These are phyloP conservation scores for Aricia artaxerxes DNA, from an alignment of 2,888 invertebrate species.

Conservation along the genomic window DNA sequence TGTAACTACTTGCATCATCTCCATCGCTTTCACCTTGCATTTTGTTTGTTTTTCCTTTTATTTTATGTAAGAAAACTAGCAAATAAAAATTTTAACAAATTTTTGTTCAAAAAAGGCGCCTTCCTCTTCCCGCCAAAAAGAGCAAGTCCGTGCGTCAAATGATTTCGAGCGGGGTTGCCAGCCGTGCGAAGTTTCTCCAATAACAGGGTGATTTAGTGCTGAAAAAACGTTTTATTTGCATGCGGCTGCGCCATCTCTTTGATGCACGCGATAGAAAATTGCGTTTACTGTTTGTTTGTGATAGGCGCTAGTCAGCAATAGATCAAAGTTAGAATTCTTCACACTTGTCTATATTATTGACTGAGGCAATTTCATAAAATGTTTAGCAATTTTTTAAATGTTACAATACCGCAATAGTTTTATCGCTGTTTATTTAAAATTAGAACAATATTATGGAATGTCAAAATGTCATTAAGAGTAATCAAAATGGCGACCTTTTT, in stretches of 20 bases:
- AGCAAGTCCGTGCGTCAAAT: too few species aligned
- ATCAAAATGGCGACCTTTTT: slow-evolving; percentile 6
- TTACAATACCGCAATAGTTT: background rate
- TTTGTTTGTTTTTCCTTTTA: too few species aligned
- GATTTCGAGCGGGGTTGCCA: slow-evolving; percentile 34
- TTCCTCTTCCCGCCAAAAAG: too few species aligned
- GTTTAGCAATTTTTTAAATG: background rate
- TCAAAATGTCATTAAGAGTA: background rate
- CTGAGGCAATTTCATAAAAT: background rate
- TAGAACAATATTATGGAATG: background rate
- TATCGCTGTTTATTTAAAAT: background rate
- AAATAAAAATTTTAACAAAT: too few species aligned
- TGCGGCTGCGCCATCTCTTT: slow-evolving; percentile 14
- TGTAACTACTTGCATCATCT: too few species aligned
- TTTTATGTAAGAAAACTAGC: too few species aligned
- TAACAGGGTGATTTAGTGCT: background rate
- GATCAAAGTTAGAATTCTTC: too few species aligned
- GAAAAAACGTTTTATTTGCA: background rate
- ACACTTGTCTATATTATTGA: background rate
- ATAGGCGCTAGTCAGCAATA: background rate
- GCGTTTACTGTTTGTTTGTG: background rate
- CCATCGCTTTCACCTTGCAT: too few species aligned
- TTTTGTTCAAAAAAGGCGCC: too few species aligned
- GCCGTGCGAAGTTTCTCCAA: slow-evolving; percentile 12
- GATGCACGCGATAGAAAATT: slow-evolving; percentile 6